Evolutionary conservation across 2,113 vertebrate species (phyloP).

Genomic region (Nyctereutes procyonoides): DNA sequence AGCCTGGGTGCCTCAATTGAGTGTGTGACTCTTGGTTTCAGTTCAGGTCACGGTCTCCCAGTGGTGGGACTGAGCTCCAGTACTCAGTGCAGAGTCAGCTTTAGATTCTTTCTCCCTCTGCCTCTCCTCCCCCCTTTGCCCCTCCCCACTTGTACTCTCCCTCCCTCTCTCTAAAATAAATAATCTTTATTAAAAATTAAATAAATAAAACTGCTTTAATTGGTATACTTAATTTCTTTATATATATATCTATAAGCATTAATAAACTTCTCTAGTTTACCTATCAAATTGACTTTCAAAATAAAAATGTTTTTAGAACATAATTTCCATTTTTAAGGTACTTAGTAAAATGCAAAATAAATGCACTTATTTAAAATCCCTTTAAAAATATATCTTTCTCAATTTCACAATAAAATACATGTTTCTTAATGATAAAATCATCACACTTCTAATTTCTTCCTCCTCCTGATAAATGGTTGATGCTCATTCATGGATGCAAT

Average conservation of each 20-base stretch:
- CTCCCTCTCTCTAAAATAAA: neutral
- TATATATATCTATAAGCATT: neutral
- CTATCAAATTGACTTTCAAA: neutral
- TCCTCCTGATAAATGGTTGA: neutral
- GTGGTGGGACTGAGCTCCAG: neutral
- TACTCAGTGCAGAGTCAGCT: neutral
- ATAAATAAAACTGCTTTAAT: constrained; percentile 19
- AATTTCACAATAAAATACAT: neutral
- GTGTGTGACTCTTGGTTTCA: neutral
- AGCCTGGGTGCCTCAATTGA: neutral
- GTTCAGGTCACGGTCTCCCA: neutral
- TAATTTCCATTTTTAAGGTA: neutral
- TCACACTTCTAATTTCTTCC: neutral
- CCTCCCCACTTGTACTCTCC: too few species aligned
- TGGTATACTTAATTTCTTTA: neutral
- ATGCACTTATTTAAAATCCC: neutral
- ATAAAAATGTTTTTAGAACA: neutral
- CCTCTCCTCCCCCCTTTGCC: too few species aligned
- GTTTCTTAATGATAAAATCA: constrained; percentile 25
- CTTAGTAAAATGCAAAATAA: constrained; percentile 2
- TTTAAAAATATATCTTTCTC: neutral
- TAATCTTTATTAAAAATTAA: neutral
- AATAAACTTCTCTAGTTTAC: neutral
- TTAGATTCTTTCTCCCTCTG: neutral
- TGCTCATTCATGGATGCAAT: neutral